phyloP scores from a whole-genome alignment of 2,113 vertebrate species.

The Osmerus mordax region DNA sequence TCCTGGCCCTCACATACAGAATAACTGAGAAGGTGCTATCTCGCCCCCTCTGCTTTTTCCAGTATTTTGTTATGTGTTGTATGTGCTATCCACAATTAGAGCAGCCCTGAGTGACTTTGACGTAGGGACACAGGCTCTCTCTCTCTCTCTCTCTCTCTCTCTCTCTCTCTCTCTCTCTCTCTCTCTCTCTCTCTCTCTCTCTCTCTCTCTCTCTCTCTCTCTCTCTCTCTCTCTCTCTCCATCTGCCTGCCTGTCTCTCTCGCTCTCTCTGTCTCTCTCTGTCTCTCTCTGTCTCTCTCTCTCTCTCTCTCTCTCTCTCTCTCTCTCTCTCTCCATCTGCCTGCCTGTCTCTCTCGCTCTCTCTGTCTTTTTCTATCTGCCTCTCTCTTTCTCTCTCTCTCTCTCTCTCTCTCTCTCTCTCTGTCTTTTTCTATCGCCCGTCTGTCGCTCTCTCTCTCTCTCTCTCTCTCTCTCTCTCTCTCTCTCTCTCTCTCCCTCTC shows the following conservation, averaged over 20 bases:
- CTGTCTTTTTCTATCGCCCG: background rate
- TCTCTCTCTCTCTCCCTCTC: background rate
- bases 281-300: too few relatives aligned
- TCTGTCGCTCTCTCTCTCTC: too few relatives aligned
- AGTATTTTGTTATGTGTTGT: background rate
- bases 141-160: background rate
- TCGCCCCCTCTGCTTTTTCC: conserved; percentile 41
- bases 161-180: background rate
- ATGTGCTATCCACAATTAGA: conserved; percentile 32
- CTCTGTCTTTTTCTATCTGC: background rate
- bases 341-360: background rate
- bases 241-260: background rate
- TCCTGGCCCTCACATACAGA: background rate
- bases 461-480: too few relatives aligned
- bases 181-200: background rate
- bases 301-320: background rate
- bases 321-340: conserved; percentile 7
- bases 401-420: background rate
- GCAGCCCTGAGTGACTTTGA: conserved; percentile 27
- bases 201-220: background rate
- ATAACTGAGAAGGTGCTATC: background rate
- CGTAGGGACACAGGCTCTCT: conserved; percentile 2
- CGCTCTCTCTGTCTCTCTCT: too few relatives aligned
- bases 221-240: background rate
- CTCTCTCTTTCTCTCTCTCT: background rate